Base-by-base conservation (phyloP, 92 coral and sea anemone genomes). In the Actinostola sp. region DNA sequence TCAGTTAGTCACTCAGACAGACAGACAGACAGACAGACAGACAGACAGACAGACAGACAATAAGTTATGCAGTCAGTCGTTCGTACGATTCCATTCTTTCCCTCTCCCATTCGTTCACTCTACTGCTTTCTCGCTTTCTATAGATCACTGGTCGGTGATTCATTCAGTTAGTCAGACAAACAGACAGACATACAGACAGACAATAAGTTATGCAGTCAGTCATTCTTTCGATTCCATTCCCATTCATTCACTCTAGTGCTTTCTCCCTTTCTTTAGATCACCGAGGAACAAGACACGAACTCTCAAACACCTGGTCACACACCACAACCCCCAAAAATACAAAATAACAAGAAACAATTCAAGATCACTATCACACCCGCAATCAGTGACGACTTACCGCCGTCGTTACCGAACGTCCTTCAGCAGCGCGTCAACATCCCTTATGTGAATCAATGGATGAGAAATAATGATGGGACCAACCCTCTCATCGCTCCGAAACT, bases 401-500 rank as follows among this genome's bases (percentile, higher is more conserved):
- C 43, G 21, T 30, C 25, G 6, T 9, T 53, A 66, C 41, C 72
- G 7, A 20, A 20, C 20, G 60, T 53, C 7, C 13, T 44, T 10
- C 42, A 66, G 0, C 71, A 65, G 5, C 71, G 0, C 39, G 17
- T 27, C 34, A 64, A 48, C 72, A 2, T 39, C 1, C 39, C 72
- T 34, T 62, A 62, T 29, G 57, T 48, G 10, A 45, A 66, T 43
- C 52, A 44, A 19, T 66, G 72, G 72, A 66, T 66, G 54, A 66
- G 41, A 66, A 48, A 51, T 26, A 46, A 48, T 27, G 54, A 66
- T 48, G 38, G 50, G 3, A 29, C 11, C 51, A 32, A 48, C 43
- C 20, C 7, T 66, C 16, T 27, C 59, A 29, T 21, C 28, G 39
- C 29, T 1, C 11, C 6, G 42, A 4, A 36, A 36, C 42, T 11